Percentiles rank a stretch among this genome's conserved stretches.
phyloP scores from a whole-genome alignment of 2,888 invertebrate species.

The Onthophagus sagittarius region DNA sequence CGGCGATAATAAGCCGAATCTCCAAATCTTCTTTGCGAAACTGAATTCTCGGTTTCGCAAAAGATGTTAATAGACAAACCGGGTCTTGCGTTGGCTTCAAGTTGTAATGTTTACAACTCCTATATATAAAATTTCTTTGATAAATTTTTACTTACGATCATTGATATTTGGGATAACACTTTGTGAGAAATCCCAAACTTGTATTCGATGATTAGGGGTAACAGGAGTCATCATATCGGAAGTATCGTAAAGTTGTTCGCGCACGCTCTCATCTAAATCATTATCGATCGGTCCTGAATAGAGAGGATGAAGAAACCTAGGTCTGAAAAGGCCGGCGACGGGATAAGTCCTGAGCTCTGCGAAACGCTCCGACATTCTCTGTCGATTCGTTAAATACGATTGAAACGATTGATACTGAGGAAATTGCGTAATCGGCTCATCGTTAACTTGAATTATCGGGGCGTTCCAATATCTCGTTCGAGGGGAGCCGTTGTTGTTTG shows the following conservation, averaged over 20 bases:
- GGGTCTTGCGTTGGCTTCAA: too few relatives aligned
- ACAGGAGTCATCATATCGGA: conserved; percentile 53
- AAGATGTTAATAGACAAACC: too few relatives aligned
- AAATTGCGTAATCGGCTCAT: conserved; percentile 49
- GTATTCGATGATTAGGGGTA: conserved; percentile 72
- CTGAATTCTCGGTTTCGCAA: too few relatives aligned
- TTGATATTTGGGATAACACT: conserved; percentile 69
- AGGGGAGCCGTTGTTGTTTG: background rate
- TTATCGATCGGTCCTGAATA: conserved; percentile 51
- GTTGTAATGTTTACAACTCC: too few relatives aligned
- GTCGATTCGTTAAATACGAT: conserved; percentile 30
- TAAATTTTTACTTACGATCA: conserved; percentile 56
- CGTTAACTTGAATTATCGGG: conserved; percentile 61
- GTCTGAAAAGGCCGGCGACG: conserved; percentile 39
- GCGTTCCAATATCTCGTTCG: conserved; percentile 38
- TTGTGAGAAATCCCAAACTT: conserved; percentile 78
- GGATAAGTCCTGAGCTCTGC: conserved; percentile 35
- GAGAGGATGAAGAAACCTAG: conserved; percentile 48
- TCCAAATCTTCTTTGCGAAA: too few relatives aligned
- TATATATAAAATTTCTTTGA: too few relatives aligned
- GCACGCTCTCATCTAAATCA: conserved; percentile 44
- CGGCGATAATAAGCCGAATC: too few relatives aligned
- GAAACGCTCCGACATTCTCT: conserved; percentile 39
- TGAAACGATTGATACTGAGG: conserved; percentile 27
- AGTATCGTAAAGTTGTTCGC: conserved; percentile 45